Conservation (phyloP, 1,140 invertebrate species). For the Conus ventricosus region DNA sequence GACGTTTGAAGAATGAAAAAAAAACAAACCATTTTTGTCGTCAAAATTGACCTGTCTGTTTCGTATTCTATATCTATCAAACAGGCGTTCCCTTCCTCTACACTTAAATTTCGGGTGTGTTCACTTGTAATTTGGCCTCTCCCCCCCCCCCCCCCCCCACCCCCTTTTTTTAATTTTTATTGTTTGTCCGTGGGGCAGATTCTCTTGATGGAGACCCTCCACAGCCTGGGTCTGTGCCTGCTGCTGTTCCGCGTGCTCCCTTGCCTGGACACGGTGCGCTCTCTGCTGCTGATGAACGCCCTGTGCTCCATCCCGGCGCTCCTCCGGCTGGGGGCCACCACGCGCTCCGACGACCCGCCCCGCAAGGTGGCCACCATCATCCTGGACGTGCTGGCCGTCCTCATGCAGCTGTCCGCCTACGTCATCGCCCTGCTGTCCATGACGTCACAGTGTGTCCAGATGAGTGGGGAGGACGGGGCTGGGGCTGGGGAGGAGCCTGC, state of each 20-base stretch:
- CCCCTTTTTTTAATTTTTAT: not conserved
- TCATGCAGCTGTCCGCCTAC: slow-evolving; percentile 55
- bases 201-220: slow-evolving; percentile 86
- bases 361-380: slow-evolving; percentile 50
- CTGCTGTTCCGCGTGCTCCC: slow-evolving; percentile 91
- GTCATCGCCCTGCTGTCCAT: slow-evolving; percentile 52
- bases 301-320: slow-evolving; percentile 91
- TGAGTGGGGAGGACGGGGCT: not conserved
- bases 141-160: not conserved
- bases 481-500: not conserved
- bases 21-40: too few relatives aligned
- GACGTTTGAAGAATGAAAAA: too few relatives aligned
- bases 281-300: slow-evolving; percentile 95
- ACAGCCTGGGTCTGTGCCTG: slow-evolving; percentile 88
- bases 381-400: slow-evolving; percentile 51
- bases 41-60: too few relatives aligned
- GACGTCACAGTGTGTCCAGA: slow-evolving; percentile 48
- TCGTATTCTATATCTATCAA: too few relatives aligned
- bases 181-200: slow-evolving; percentile 58
- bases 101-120: too few relatives aligned
- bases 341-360: slow-evolving; percentile 48
- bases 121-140: not conserved
- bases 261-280: slow-evolving; percentile 92
- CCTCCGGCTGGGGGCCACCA: slow-evolving; percentile 57
- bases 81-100: too few relatives aligned